Evolutionary conservation across 2,797 vertebrate species (phyloP).

Genomic region (Myotis findleyi): DNA sequence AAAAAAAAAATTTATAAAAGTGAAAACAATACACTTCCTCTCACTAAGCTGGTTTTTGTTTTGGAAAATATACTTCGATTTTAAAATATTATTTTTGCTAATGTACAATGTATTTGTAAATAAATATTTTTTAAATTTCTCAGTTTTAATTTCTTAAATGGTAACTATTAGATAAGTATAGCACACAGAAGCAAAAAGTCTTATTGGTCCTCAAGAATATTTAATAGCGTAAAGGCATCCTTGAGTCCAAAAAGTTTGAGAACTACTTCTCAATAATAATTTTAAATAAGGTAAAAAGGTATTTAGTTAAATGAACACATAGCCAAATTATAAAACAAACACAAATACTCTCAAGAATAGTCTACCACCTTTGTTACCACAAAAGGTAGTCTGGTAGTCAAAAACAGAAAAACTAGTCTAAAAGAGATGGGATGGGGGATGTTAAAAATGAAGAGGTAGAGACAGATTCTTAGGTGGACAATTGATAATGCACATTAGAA

Average conservation of each 20-base stretch:
- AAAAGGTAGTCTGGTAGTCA: background rate
- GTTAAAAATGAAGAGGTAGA: background rate
- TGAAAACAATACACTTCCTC: background rate
- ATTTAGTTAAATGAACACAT: background rate
- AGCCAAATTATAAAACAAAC: conserved; percentile 23
- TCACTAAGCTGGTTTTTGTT: background rate
- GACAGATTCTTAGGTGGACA: background rate
- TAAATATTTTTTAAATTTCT: background rate
- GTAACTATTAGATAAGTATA: conserved; percentile 8
- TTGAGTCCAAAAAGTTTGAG: background rate
- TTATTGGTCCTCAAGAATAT: background rate
- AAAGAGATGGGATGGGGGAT: background rate
- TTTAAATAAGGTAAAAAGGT: conserved; percentile 10
- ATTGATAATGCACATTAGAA: background rate
- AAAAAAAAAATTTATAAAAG: too few relatives aligned
- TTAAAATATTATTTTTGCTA: conserved; percentile 38
- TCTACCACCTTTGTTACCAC: background rate
- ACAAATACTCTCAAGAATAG: conserved; percentile 46
- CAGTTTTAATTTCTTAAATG: conserved; percentile 22
- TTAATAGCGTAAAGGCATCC: background rate
- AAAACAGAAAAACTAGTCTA: background rate
- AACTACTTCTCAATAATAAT: background rate
- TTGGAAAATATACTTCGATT: conserved; percentile 35
- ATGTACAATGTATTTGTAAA: background rate
- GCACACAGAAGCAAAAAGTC: background rate